These are phyloP conservation scores for Tinamus guttatus DNA, from an alignment of 2,113 vertebrate species.

Conservation along the genomic window DNA sequence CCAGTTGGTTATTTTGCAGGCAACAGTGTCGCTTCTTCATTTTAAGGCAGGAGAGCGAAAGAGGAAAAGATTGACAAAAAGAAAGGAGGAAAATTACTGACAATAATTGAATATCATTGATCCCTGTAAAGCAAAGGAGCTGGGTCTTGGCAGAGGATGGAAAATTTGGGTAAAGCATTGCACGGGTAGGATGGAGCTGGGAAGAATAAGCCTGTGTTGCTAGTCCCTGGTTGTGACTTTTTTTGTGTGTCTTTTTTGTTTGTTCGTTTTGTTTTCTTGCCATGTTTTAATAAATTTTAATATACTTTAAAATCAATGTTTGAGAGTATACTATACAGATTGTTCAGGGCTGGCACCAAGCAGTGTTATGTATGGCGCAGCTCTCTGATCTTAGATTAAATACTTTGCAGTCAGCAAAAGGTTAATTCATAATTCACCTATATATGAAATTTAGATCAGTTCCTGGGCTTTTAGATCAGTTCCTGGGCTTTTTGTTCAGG, in stretches of 20 bases:
- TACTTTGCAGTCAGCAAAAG: not conserved
- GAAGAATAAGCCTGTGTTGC: not conserved
- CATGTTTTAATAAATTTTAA: not conserved
- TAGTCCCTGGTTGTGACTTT: not conserved
- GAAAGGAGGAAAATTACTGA: not conserved
- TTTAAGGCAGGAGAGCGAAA: not conserved
- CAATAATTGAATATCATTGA: not conserved
- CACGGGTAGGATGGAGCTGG: not conserved
- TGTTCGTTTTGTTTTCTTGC: not conserved
- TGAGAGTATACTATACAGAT: not conserved
- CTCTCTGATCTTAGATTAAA: not conserved
- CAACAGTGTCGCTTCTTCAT: not conserved
- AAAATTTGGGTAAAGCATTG: not conserved
- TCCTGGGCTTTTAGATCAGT: not conserved
- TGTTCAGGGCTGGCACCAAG: not conserved
- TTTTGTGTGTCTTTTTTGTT: not conserved
- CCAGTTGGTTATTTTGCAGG: not conserved
- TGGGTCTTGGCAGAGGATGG: not conserved
- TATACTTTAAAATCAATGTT: not conserved
- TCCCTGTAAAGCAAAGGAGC: not conserved
- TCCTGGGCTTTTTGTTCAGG: not conserved
- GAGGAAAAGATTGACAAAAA: not conserved
- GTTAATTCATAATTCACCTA: not conserved
- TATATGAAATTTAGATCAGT: not conserved
- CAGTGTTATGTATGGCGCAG: not conserved